Evolutionary conservation across 53 echinoderm and acorn worm genomes (phyloP).

Genomic region (Stichopus horrens): DNA sequence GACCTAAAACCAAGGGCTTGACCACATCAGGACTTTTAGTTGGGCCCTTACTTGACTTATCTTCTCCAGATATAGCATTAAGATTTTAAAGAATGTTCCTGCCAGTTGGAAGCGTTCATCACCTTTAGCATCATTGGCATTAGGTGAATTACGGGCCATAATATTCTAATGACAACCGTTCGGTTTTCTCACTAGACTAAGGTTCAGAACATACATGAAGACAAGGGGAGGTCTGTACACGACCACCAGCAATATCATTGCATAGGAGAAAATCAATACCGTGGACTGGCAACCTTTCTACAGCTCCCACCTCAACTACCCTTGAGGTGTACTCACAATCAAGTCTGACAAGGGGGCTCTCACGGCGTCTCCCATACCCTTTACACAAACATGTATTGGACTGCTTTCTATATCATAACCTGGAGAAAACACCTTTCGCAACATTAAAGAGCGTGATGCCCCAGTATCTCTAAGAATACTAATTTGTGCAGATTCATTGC

Average conservation of each 20-base stretch:
- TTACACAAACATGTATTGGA: constrained; percentile 48
- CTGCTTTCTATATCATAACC: constrained; percentile 28
- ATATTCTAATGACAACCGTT: constrained; percentile 43
- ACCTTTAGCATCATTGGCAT: constrained; percentile 2
- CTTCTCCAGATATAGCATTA: neutral
- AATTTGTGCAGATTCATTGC: constrained; percentile 19
- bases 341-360: constrained; percentile 50
- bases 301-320: constrained; percentile 57
- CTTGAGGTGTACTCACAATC: constrained; percentile 46
- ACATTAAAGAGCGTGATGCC: constrained; percentile 58
- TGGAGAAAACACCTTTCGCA: constrained; percentile 47
- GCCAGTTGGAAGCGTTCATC: constrained; percentile 19
- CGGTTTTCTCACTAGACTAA: constrained; percentile 23
- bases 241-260: constrained; percentile 64
- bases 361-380: constrained; percentile 51
- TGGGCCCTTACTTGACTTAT: neutral
- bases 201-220: constrained; percentile 18
- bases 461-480: constrained; percentile 1
- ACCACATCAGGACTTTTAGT: neutral
- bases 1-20: constrained; percentile 26
- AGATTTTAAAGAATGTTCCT: constrained; percentile 1
- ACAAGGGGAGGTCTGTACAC: constrained; percentile 37
- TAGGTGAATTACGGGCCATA: constrained; percentile 47
- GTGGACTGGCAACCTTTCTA: constrained; percentile 56
- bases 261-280: constrained; percentile 59